Evolutionary conservation across 1,140 invertebrate species (phyloP), one percentile per base, ranked within the genome.

Genomic region (Samia ricini): DNA sequence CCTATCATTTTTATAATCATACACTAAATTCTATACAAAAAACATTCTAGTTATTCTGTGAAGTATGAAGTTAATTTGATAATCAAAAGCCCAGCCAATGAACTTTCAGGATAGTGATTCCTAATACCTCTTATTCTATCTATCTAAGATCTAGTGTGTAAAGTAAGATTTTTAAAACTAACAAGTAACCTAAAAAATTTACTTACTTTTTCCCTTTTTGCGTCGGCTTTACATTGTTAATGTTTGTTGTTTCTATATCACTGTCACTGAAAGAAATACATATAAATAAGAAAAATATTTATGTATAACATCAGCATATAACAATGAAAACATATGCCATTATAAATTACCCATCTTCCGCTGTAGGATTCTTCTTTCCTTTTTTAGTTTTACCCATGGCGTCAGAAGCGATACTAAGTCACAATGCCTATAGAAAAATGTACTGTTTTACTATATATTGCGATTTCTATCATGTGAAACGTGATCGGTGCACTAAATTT

Each of bases 321-420:
- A 74, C 64, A 71, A 64, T 5, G 62, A 74, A 78, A 85, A 85
- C 81, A 78, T 83, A 82, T 85, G 81, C 70, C 52, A 76, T 68
- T 61, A 18, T 49, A 49, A 56, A 60, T 92, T 89, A 94, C 93
- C 93, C 91, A 68, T 94, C 93, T 49, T 94, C 93, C 52, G 92
- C 92, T 69, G 92, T 92, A 71, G 88, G 92, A 73, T 91, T 90
- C 83, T 94, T 94, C 79, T 93, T 94, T 66, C 92, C 92, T 81
- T 94, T 94, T 91, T 94, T 95, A 66, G 93, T 91, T 88, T 94
- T 95, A 68, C 93, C 94, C 94, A 95, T 95, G 71, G 76, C 90
- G 63, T 63, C 63, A 69, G 52, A 64, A 64, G 50, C 56, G 69
- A 56, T 81, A 84, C 83, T 87, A 86, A 82, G 88, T 87, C 77